Evolutionary conservation across 1,140 invertebrate genomes (phyloP).

Genomic region (Diabrotica virgifera): DNA sequence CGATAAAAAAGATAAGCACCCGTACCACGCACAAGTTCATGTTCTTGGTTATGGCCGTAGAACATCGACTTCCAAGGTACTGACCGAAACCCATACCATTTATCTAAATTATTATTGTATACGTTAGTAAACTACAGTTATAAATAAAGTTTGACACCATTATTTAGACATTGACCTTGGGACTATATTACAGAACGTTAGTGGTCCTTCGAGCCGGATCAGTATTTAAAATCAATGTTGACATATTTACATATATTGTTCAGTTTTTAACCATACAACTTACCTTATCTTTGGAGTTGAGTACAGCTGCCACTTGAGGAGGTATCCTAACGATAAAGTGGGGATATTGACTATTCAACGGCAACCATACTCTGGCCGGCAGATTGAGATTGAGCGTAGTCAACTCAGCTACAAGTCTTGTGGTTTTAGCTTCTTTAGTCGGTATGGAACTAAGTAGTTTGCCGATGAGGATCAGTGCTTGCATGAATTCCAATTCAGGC

Average conservation of each 20-base stretch:
- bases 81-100: not conserved
- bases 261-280: not conserved
- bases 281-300: constrained; percentile 99
- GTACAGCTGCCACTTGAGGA: constrained; percentile 88
- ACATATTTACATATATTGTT: not conserved
- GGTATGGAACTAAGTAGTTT: constrained; percentile 83
- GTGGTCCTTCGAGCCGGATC: not conserved
- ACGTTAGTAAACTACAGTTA: no score
- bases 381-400: constrained; percentile 93
- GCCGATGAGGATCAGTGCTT: constrained; percentile 85
- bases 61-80: not conserved
- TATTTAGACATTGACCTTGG: no score
- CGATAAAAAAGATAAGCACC: no score
- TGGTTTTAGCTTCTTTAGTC: constrained; percentile 92
- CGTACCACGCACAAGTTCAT: no score
- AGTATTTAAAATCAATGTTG: not conserved
- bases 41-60: no score
- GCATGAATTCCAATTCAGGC: constrained; percentile 84
- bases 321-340: constrained; percentile 91
- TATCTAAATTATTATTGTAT: not conserved
- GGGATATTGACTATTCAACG: constrained; percentile 67
- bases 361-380: constrained; percentile 96
- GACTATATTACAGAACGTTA: no score
- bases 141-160: no score
- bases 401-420: constrained; percentile 86